These are phyloP conservation scores for Megalurothrips usitatus DNA, from an alignment of 2,888 invertebrate species.

Conservation along the genomic window DNA sequence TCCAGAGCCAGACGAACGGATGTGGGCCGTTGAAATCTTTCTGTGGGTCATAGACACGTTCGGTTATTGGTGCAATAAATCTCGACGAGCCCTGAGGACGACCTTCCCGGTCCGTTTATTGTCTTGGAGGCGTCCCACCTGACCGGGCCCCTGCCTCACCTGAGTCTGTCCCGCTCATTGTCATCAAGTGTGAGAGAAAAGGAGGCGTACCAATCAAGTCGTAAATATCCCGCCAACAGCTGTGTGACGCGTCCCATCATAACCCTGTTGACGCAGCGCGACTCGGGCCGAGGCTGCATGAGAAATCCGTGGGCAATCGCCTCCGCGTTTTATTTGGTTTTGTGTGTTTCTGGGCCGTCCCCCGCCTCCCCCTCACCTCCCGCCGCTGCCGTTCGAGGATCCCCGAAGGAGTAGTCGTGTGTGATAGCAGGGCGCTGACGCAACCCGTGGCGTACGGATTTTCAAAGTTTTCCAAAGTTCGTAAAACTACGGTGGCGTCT, in stretches of 20 bases:
- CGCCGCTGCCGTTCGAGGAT: not conserved
- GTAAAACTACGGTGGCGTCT: too few species aligned
- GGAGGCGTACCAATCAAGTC: not conserved
- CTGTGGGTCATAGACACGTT: not conserved
- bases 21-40: slow-evolving; percentile 9
- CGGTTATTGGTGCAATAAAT: slow-evolving; percentile 14
- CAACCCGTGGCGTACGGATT: too few species aligned
- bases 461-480: too few species aligned
- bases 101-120: not conserved
- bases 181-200: not conserved
- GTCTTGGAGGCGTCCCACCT: not conserved
- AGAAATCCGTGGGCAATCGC: too few species aligned
- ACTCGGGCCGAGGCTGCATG: too few species aligned
- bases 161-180: not conserved
- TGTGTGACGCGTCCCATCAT: not conserved
- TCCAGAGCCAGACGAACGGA: not conserved
- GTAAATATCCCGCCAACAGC: not conserved
- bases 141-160: not conserved
- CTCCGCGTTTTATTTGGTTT: too few species aligned
- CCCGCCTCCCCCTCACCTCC: too few species aligned
- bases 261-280: not conserved
- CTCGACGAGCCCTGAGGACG: not conserved
- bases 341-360: too few species aligned
- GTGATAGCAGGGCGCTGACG: not conserved
- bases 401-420: not conserved